Base-by-base conservation (phyloP, 1,140 invertebrate species). In the Pseudoatta argentina region DNA sequence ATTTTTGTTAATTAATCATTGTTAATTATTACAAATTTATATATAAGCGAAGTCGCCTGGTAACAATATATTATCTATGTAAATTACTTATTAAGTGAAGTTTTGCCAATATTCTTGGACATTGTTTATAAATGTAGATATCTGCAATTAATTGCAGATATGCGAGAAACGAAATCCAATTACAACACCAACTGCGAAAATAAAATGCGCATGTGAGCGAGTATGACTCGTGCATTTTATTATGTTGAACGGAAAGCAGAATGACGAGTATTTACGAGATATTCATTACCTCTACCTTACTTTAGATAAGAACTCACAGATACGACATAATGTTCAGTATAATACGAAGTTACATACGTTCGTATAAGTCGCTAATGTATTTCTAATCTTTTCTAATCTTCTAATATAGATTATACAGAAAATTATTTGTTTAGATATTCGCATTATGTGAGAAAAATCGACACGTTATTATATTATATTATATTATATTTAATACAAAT, bases 251-350 rank as follows among this genome's bases (percentile, higher is more conserved):
- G 69, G 34, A 48, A 73, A 72, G 18, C 79, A 55, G 18, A 59
- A 61, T 73, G 53, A 34, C 67, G 55, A 39, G 12, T 61, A 59
- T 82, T 82, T 73, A 82, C 67, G 67, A 59, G 79, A 82, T 82
- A 48, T 4, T 82, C 24, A 30, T 82, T 82, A 61, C n/a, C 30
- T 53, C 24, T 30, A 66, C n/a, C 67, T 82, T 81, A 72, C 10
- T 72, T 72, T 30, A 82, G 79, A 82, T 82, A 82, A 73, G 34
- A 44, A 44, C 4, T 59, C 30, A 10, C 27, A 55, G 48, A 79
- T 79, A 79, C 63, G 44, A 67, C 18, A 21, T 16, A 21, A 12
- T 67, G 44, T 18, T 79, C 63, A 67, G 76, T 63, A 51, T 79
- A 69, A 69, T 34, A 4, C 27, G n/a, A 34, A 67, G n/a, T 51